A percentile compares a stretch with the other conserved stretches of the same genome.
phyloP scores from a whole-genome alignment of 1,140 invertebrate genomes.

The Steinernema feltiae region DNA sequence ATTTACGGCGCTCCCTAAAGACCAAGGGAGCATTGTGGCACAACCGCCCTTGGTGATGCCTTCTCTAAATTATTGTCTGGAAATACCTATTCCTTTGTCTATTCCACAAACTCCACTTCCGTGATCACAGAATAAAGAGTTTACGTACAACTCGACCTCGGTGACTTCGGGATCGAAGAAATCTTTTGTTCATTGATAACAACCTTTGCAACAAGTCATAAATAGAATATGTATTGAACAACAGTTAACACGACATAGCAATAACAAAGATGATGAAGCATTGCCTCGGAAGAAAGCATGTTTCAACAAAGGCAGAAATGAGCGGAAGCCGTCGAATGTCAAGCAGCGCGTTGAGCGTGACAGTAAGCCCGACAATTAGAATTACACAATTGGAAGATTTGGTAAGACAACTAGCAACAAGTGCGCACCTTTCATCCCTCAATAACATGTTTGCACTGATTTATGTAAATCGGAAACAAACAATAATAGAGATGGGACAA shows the following conservation, averaged over 20 bases:
- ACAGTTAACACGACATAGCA: conserved; percentile 3
- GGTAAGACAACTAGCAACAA: background rate
- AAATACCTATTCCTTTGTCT: background rate
- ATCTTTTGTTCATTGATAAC: background rate
- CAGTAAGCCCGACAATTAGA: background rate
- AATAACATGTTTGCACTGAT: background rate
- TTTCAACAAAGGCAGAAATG: conserved; percentile 6
- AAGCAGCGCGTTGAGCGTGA: background rate
- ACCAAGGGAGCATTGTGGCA: background rate
- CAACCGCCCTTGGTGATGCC: background rate
- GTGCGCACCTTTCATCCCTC: background rate
- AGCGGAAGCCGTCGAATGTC: background rate
- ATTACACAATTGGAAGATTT: background rate
- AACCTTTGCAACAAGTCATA: conserved; percentile 3
- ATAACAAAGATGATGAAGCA: background rate
- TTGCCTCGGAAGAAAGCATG: background rate
- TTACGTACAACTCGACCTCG: background rate
- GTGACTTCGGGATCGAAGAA: background rate
- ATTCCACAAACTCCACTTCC: background rate
- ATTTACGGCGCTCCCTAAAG: background rate
- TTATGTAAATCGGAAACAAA: too few relatives aligned
- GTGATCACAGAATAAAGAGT: conserved; percentile 1
- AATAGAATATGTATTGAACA: conserved; percentile 1
- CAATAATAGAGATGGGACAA: background rate
- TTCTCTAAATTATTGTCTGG: background rate